Percentiles rank a stretch among this genome's conserved stretches.
These are phyloP conservation scores for Pelodytes ibericus DNA, from an alignment of 2,797 vertebrate genomes.

Conservation along the genomic window DNA sequence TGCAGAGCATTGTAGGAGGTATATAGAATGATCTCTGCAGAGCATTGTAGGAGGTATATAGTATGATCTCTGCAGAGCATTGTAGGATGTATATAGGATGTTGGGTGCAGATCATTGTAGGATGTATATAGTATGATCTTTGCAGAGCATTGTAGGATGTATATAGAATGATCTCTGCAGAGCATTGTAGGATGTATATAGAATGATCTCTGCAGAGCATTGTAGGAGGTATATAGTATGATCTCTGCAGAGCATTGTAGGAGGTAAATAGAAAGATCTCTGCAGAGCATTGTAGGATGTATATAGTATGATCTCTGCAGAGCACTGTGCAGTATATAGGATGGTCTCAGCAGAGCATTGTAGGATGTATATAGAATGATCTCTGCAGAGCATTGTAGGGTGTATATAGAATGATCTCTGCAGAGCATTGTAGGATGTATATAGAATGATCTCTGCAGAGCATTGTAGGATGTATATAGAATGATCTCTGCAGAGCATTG, in stretches of 20 bases:
- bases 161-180: not conserved
- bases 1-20: too few species aligned
- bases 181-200: not conserved
- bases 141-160: too few species aligned
- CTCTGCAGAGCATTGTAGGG: too few species aligned
- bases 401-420: not conserved
- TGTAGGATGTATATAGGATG: not conserved
- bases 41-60: not conserved
- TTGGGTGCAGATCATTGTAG: slow-evolving; percentile 8
- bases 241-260: too few species aligned
- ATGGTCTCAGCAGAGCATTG: slow-evolving; percentile 15
- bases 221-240: too few species aligned
- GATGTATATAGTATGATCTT: too few species aligned
- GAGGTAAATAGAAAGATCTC: not conserved
- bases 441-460: slow-evolving; percentile 17
- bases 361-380: too few species aligned
- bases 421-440: not conserved
- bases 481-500: too few species aligned
- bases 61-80: too few species aligned
- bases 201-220: slow-evolving; percentile 20
- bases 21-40: not conserved
- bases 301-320: too few species aligned
- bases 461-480: not conserved
- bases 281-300: not conserved
- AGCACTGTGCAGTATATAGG: not conserved